phyloP scores from a whole-genome alignment of 2,888 invertebrate genomes.

The Pseudolycoriella hygida region DNA sequence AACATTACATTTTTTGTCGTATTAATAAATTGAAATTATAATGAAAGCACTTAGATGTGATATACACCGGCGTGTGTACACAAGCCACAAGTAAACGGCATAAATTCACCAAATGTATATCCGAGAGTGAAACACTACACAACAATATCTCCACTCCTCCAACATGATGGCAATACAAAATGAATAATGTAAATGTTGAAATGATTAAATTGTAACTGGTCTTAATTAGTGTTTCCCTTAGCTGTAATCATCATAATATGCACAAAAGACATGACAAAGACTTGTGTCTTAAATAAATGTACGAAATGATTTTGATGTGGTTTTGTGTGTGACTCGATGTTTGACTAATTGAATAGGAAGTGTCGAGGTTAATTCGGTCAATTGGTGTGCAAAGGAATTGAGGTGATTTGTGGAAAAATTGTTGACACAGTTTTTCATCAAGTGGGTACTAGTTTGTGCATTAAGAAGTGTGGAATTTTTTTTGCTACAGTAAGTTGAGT shows the following conservation, averaged over 20 bases:
- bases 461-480: no score
- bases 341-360: background rate
- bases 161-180: background rate
- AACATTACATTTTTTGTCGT: no score
- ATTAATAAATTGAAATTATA: no score
- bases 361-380: conserved; percentile 1
- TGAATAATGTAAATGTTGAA: background rate
- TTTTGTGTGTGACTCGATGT: background rate
- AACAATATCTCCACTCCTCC: no score
- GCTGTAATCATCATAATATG: conserved; percentile 9
- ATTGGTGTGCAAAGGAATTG: background rate
- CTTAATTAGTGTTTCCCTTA: conserved; percentile 13
- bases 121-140: no score
- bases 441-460: no score
- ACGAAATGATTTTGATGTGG: background rate
- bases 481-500: no score
- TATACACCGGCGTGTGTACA: no score
- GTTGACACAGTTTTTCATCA: no score
- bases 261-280: background rate
- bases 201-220: conserved; percentile 4
- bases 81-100: no score
- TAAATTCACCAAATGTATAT: no score
- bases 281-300: background rate
- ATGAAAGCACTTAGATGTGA: no score
- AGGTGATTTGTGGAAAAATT: conserved; percentile 1